Conservation (phyloP, 2,797 vertebrate genomes). For the Hylomyscus alleni region DNA sequence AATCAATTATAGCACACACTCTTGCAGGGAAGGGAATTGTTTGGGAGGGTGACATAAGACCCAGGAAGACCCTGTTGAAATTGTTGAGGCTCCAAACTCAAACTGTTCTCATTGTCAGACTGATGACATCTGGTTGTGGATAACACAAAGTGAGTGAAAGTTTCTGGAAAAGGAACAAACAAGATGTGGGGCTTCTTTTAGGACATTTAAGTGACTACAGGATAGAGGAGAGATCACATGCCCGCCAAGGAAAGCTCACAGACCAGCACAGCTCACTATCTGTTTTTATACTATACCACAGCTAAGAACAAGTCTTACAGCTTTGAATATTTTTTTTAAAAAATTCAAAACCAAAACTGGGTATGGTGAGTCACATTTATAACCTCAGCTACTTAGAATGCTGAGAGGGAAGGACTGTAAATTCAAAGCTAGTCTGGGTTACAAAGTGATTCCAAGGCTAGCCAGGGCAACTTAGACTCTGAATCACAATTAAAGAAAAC, state of each 20-base stretch:
- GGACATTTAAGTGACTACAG: not conserved
- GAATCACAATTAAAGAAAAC: not conserved
- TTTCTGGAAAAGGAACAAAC: not conserved
- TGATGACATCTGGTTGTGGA: not conserved
- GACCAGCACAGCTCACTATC: not conserved
- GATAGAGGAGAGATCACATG: not conserved
- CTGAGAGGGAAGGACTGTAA: not conserved
- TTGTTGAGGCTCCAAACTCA: not conserved
- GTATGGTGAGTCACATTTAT: not conserved
- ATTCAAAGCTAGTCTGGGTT: not conserved
- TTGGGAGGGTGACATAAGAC: not conserved
- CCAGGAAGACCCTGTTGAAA: not conserved
- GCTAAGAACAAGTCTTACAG: not conserved
- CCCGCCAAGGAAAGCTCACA: not conserved
- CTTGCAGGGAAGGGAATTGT: not conserved
- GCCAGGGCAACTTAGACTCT: not conserved
- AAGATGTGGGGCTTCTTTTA: not conserved
- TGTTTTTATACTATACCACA: not conserved
- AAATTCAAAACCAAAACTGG: not conserved
- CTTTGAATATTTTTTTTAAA: not conserved
- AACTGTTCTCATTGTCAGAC: not conserved
- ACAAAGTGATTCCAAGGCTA: not conserved
- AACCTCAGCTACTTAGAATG: not conserved
- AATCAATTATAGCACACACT: not conserved
- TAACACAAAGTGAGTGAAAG: not conserved